Base-by-base conservation (phyloP, 2,888 invertebrate species). In the Synergus japonicus region DNA sequence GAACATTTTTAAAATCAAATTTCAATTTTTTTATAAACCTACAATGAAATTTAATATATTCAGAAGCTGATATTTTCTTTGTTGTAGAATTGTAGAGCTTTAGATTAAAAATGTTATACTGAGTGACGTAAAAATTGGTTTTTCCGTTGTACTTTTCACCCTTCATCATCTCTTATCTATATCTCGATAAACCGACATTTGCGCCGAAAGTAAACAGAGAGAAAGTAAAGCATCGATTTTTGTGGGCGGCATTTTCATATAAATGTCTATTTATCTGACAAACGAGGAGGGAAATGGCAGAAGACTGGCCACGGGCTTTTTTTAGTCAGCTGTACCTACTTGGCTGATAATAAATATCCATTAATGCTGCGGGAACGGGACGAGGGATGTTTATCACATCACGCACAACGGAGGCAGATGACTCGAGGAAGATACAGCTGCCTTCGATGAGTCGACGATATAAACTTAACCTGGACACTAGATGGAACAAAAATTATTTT, bases 341-440 rank as follows among this genome's bases (percentile, higher is more conserved):
- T 83, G 86, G 85, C 86, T 87, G 90, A 89, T 91, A 91, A 92
- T 92, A 91, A 90, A 92, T 91, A 91, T 90, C 90, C 91, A 91
- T 91, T 91, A 92, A 89, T 88, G 86, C 83, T 77, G 79, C 83
- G 73, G 79, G 79, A 83, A 76, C 78, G 78, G 76, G 82, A 81
- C 78, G 83, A 77, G 90, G 90, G 89, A 89, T 90, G 91, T 90
- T 91, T 91, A 91, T 91, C 91, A 90, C 89, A 89, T 90, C 90
- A 88, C 88, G 89, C 89, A 88, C 86, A 85, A 86, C 83, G 82
- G 86, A 82, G 83, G 89, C 89, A 92, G 92, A 92, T 92, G 92
- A 92, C 89, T 91, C 89, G 87, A 86, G 85, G 87, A 86, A 88
- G 88, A 87, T 89, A 86, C 91, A 92, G 91, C 91, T 92, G 92